A percentile compares a stretch with the other conserved stretches of the same genome.
These are phyloP conservation scores for Agrotis segetum DNA, from an alignment of 2,888 invertebrate species.

Conservation along the genomic window DNA sequence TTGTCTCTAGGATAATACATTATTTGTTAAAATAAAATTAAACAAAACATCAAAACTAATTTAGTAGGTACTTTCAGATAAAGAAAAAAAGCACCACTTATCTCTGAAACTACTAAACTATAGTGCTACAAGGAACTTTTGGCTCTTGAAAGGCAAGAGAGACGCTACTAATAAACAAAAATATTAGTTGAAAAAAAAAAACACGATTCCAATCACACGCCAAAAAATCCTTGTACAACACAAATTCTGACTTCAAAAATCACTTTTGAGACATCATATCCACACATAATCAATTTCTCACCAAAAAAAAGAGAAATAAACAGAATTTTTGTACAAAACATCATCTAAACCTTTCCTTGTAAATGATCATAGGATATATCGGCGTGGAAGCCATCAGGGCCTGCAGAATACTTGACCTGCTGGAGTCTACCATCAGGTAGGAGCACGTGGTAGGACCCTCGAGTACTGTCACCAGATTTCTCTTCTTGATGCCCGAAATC, in stretches of 20 bases:
- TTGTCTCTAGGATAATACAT: constrained; percentile 31
- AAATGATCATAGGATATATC: constrained; percentile 92
- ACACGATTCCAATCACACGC: neutral
- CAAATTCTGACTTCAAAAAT: constrained; percentile 1
- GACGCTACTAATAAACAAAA: neutral
- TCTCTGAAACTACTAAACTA: constrained; percentile 17
- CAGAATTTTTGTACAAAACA: neutral
- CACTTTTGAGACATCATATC: constrained; percentile 16
- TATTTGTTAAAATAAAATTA: neutral
- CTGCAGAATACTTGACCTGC: constrained; percentile 94
- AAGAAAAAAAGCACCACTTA: constrained; percentile 4
- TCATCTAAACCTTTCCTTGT: constrained; percentile 24
- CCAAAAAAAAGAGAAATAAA: neutral
- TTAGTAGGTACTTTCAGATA: constrained; percentile 7
- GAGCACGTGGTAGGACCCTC: constrained; percentile 94
- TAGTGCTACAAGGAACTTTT: neutral
- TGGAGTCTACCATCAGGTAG: constrained; percentile 95
- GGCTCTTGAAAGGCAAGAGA: neutral
- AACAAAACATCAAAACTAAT: constrained; percentile 3
- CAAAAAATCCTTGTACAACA: neutral
- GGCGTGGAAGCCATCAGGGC: constrained; percentile 94
- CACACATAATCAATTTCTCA: neutral
- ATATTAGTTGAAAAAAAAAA: neutral
- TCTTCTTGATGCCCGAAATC: constrained; percentile 95
- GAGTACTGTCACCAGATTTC: constrained; percentile 92